These are phyloP conservation scores for Otolemur crassicaudatus DNA, from an alignment of 2,797 vertebrate species.

Conservation along the genomic window DNA sequence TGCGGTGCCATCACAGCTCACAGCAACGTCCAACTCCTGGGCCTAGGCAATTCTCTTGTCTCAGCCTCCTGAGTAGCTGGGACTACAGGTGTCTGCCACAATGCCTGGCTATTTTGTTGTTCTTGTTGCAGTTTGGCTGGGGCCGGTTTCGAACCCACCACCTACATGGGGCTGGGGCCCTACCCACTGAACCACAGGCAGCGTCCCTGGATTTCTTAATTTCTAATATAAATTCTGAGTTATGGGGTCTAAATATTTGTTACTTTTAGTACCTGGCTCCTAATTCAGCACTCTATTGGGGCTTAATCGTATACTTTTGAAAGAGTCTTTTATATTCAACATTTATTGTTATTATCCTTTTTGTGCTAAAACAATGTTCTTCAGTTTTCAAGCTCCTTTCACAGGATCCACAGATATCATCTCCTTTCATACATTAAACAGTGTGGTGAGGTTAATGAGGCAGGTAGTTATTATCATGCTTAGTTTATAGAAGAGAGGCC, in stretches of 20 bases:
- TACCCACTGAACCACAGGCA: no score
- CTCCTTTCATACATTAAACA: constrained; percentile 31
- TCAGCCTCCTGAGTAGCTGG: no score
- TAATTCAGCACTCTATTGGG: background rate
- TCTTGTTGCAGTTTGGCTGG: no score
- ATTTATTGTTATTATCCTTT: background rate
- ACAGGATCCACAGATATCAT: background rate
- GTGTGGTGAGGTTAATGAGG: background rate
- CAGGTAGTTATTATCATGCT: background rate
- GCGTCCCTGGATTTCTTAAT: background rate
- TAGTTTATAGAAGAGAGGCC: background rate
- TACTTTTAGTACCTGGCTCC: background rate
- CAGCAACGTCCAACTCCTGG: no score
- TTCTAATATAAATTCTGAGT: background rate
- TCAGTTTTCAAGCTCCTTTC: background rate
- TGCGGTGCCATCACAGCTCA: no score
- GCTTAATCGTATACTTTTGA: constrained; percentile 1
- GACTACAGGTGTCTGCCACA: no score
- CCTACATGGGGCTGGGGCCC: no score
- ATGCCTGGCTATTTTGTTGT: no score
- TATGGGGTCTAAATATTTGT: constrained; percentile 2
- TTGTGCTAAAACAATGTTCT: background rate
- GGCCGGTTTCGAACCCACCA: no score
- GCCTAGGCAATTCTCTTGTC: no score
- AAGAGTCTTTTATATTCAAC: constrained; percentile 16